Evolutionary conservation across 1,140 invertebrate genomes (phyloP).

Genomic region (Hermetia illucens): DNA sequence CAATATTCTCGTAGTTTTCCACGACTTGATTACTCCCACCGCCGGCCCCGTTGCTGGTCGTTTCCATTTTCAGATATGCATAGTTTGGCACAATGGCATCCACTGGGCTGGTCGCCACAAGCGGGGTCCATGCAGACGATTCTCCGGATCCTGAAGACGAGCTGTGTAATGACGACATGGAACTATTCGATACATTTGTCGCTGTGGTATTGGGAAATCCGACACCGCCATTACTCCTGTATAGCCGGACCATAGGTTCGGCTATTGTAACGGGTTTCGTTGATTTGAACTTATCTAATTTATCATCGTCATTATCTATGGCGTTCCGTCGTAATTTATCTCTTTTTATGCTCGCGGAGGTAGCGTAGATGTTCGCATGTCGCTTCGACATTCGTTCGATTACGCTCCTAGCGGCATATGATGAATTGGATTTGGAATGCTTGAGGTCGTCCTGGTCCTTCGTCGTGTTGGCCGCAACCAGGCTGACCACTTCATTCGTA

Average conservation of each 20-base stretch:
- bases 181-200: too few relatives aligned
- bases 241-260: neutral
- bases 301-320: constrained; percentile 1
- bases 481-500: neutral
- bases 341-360: neutral
- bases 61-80: constrained; percentile 1
- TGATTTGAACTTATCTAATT: constrained; percentile 4
- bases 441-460: constrained; percentile 20
- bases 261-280: too few relatives aligned
- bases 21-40: too few relatives aligned
- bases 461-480: constrained; percentile 12
- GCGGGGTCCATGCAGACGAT: neutral
- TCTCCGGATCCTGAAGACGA: neutral
- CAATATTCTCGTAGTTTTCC: constrained; percentile 29
- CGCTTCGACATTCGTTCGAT: constrained; percentile 2
- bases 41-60: too few relatives aligned
- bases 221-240: neutral
- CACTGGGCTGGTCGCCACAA: too few relatives aligned
- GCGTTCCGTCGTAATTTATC: neutral
- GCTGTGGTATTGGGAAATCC: too few relatives aligned
- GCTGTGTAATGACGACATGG: too few relatives aligned
- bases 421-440: constrained; percentile 5
- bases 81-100: constrained; percentile 1
- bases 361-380: neutral
- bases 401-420: constrained; percentile 3